Evolutionary conservation across 2,888 invertebrate species (phyloP), one percentile per base, ranked within the genome.

Genomic region (Teinopalpus imperialis): DNA sequence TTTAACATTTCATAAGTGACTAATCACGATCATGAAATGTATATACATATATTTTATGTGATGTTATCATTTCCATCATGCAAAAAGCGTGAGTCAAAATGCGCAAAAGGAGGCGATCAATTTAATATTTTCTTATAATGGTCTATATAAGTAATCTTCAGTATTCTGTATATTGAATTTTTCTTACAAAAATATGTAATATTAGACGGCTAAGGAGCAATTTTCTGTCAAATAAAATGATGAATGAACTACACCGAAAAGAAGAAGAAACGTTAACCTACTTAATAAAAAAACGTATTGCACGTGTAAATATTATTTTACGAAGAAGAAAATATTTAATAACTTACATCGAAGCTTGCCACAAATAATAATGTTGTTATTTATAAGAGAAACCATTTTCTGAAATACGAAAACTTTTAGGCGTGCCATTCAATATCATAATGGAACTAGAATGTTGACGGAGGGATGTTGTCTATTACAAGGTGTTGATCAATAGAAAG

Each of bases 201-300:
- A n/a, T n/a, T n/a, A n/a, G n/a, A n/a, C n/a, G n/a, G n/a, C n/a
- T n/a, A 7, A n/a, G 13, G 9, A 30, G 20, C 14, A 29, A 34
- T 34, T 20, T 30, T 21, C 13, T 21, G 81, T 81, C 83, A 78
- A 59, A 61, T 48, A 67, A 67, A 76, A 72, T 83, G 81, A 82
- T 82, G 69, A 78, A 83, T 80, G 80, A 68, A 63, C 4, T 4
- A 3, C 16, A 16, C n/a, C n/a, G 57, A 49, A 70, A 75, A 69
- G 63, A 63, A 66, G 55, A 42, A 50, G 44, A 48, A 41, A 51
- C 58, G 61, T 65, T 72, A 73, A 73, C 74, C 74, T 60, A 73
- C 62, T 73, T 75, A 37, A 7, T 12, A 29, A 26, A 12, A 30
- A 40, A 32, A 41, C 14, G 14, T 41, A 41, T 31, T 12, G 21